These are phyloP conservation scores for Metopia argyrocephala DNA, from an alignment of 2,888 invertebrate species.

Conservation along the genomic window DNA sequence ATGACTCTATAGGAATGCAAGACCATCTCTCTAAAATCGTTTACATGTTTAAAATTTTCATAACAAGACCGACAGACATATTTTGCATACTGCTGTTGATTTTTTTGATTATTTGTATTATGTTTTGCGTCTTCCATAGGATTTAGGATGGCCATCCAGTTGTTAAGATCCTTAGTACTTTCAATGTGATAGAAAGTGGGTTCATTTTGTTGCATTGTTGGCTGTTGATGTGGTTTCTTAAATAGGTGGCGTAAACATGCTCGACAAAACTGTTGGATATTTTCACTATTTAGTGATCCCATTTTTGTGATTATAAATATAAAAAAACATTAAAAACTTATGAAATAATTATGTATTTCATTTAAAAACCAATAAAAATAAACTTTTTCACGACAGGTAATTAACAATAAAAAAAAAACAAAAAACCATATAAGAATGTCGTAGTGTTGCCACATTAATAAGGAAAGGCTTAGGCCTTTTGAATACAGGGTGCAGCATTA, in stretches of 20 bases:
- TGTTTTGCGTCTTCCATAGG: conserved; percentile 48
- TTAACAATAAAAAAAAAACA: too few relatives aligned
- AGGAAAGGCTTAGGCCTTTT: too few relatives aligned
- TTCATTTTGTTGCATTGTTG: background rate
- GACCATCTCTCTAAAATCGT: conserved; percentile 55
- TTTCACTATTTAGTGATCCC: conserved; percentile 42
- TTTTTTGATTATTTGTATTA: conserved; percentile 12
- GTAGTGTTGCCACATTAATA: too few relatives aligned
- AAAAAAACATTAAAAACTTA: too few relatives aligned
- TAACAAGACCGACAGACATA: conserved; percentile 62
- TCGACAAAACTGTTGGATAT: conserved; percentile 59
- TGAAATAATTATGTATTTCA: too few relatives aligned
- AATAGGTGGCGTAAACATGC: conserved; percentile 57
- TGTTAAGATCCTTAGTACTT: conserved; percentile 50
- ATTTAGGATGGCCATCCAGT: conserved; percentile 57
- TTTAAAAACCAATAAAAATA: too few relatives aligned
- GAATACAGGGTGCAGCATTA: too few relatives aligned
- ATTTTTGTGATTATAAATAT: background rate
- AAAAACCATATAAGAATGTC: too few relatives aligned
- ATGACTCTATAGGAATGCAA: conserved; percentile 49
- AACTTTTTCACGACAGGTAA: too few relatives aligned
- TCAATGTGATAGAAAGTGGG: conserved; percentile 53
- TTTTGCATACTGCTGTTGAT: conserved; percentile 43
- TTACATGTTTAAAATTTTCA: conserved; percentile 53
- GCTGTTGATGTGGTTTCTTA: conserved; percentile 24